Percentiles rank a stretch among this genome's conserved stretches.
These are phyloP conservation scores for Brenthis hecate DNA, from an alignment of 2,888 invertebrate genomes.

Conservation along the genomic window DNA sequence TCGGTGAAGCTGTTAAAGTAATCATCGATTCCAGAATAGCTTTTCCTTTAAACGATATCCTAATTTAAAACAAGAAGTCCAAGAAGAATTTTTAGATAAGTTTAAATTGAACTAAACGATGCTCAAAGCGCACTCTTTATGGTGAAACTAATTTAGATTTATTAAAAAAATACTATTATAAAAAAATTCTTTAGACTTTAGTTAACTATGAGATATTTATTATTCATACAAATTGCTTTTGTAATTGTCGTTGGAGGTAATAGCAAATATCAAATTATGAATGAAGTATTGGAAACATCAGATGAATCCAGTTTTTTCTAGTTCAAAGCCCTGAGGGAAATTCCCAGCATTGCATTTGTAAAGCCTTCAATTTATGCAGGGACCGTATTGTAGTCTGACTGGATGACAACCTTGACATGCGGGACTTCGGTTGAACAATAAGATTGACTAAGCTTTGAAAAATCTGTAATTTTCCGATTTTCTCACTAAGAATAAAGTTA, in stretches of 20 bases:
- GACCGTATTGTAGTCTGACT: slow-evolving; percentile 66
- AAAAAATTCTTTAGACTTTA: neutral
- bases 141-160: neutral
- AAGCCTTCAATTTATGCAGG: slow-evolving; percentile 77
- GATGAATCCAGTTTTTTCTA: slow-evolving; percentile 64
- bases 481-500: neutral
- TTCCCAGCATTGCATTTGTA: slow-evolving; percentile 64
- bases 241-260: slow-evolving; percentile 59
- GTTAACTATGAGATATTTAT: slow-evolving; percentile 39
- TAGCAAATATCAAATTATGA: slow-evolving; percentile 71
- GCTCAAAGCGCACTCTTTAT: neutral
- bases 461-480: slow-evolving; percentile 6
- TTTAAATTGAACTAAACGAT: slow-evolving; percentile 1
- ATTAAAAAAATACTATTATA: neutral
- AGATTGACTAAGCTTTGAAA: slow-evolving; percentile 43
- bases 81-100: slow-evolving; percentile 12
- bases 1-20: slow-evolving; percentile 73
- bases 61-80: slow-evolving; percentile 48
- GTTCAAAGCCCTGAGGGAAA: slow-evolving; percentile 74
- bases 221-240: slow-evolving; percentile 62
- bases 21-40: slow-evolving; percentile 64
- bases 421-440: slow-evolving; percentile 59
- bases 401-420: slow-evolving; percentile 70
- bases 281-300: slow-evolving; percentile 63
- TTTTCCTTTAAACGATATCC: slow-evolving; percentile 52